Conservation (phyloP, 2,797 vertebrate genomes). For the Coendou prehensilis region DNA sequence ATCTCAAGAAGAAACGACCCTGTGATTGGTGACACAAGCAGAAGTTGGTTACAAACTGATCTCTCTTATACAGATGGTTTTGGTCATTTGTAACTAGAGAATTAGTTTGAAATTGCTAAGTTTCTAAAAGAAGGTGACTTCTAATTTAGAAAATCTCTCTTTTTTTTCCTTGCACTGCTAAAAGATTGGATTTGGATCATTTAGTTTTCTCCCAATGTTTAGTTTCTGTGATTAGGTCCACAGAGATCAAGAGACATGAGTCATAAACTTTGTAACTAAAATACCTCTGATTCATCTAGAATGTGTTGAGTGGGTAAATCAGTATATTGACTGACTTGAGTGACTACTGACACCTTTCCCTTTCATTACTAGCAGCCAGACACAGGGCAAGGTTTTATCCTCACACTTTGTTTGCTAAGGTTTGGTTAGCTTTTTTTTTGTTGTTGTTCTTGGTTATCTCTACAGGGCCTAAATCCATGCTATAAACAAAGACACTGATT, state of each 20-base stretch:
- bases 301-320: conserved; percentile 65
- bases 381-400: conserved; percentile 56
- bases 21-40: conserved; percentile 14
- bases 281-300: conserved; percentile 77
- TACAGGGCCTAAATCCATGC: conserved; percentile 61
- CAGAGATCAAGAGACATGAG: conserved; percentile 64
- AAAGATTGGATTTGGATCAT: conserved; percentile 59
- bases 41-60: background rate
- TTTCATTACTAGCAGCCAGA: conserved; percentile 43
- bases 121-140: conserved; percentile 54
- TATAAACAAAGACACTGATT: conserved; percentile 68
- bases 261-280: conserved; percentile 68
- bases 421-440: conserved; percentile 61
- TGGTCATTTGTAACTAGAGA: conserved; percentile 29
- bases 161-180: conserved; percentile 23
- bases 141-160: conserved; percentile 24
- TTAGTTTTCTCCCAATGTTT: background rate
- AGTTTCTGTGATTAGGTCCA: conserved; percentile 53
- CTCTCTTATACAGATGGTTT: conserved; percentile 15
- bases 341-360: conserved; percentile 68
- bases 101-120: conserved; percentile 37
- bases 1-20: conserved; percentile 34
- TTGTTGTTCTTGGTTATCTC: conserved; percentile 51
- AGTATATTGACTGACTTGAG: conserved; percentile 79
- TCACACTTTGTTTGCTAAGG: conserved; percentile 56